These are phyloP conservation scores for Pelosia muscerda DNA, from an alignment of 2,888 invertebrate species.

Conservation along the genomic window DNA sequence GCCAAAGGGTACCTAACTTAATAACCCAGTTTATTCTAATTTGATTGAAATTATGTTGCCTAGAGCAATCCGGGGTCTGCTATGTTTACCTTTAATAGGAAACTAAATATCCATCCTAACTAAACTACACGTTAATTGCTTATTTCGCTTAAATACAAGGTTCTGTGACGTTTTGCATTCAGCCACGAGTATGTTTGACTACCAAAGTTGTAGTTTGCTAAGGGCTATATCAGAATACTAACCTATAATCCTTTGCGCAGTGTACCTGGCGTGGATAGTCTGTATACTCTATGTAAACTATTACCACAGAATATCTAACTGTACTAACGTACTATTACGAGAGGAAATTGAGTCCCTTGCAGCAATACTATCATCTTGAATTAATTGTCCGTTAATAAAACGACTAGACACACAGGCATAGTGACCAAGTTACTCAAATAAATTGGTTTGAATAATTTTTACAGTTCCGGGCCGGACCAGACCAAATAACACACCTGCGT, in stretches of 20 bases:
- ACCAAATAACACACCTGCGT: no score
- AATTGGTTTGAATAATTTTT: neutral
- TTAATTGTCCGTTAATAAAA: neutral
- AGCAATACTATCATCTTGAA: neutral
- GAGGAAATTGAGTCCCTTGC: neutral
- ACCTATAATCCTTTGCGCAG: neutral
- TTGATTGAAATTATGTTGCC: neutral
- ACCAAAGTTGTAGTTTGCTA: neutral
- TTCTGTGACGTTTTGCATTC: neutral
- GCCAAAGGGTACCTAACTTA: neutral
- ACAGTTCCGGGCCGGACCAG: no score
- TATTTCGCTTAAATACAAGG: constrained; percentile 4
- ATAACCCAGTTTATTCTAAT: neutral
- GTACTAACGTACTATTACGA: no score
- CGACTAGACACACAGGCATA: no score
- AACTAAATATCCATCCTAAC: neutral
- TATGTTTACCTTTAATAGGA: neutral
- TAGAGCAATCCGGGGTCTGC: neutral
- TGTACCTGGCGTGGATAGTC: neutral
- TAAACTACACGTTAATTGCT: neutral
- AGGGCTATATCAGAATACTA: neutral
- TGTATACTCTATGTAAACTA: neutral
- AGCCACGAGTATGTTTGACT: neutral
- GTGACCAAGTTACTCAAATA: no score
- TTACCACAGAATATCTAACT: no score